phyloP scores from a whole-genome alignment of 1,140 invertebrate species.

The Brachionus rubens region DNA sequence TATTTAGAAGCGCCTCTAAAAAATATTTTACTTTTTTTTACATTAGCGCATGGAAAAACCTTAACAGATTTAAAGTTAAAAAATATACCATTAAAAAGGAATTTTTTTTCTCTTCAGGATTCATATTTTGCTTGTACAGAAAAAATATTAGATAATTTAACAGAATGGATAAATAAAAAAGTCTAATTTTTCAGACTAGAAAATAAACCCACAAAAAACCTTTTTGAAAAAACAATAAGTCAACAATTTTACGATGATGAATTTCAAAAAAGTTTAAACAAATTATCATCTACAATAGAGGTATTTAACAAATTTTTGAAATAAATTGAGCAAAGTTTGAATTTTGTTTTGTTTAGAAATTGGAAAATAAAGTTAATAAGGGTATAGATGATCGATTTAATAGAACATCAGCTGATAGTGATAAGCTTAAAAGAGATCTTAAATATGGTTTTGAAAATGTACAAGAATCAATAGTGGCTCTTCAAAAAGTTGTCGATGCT shows the following conservation, averaged over 20 bases:
- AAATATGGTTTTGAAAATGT: constrained; percentile 40
- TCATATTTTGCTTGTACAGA: too few relatives aligned
- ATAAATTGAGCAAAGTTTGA: neutral
- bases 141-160: too few relatives aligned
- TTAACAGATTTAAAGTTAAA: too few relatives aligned
- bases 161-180: too few relatives aligned
- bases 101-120: too few relatives aligned
- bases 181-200: too few relatives aligned
- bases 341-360: constrained; percentile 8
- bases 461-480: constrained; percentile 43
- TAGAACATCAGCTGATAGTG: neutral
- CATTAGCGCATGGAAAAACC: too few relatives aligned
- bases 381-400: constrained; percentile 38
- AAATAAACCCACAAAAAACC: too few relatives aligned
- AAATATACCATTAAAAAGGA: too few relatives aligned
- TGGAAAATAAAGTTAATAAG: constrained; percentile 33
- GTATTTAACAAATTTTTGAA: neutral
- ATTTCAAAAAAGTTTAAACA: constrained; percentile 29
- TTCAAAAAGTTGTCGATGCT: constrained; percentile 18
- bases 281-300: constrained; percentile 41
- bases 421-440: constrained; percentile 26
- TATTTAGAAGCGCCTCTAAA: too few relatives aligned
- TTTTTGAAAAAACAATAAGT: constrained; percentile 25
- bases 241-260: constrained; percentile 41
- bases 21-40: too few relatives aligned